Percentiles rank a stretch among this genome's conserved stretches.
Conservation (phyloP, 1,140 invertebrate genomes). For the Bathynomus jamesi region DNA sequence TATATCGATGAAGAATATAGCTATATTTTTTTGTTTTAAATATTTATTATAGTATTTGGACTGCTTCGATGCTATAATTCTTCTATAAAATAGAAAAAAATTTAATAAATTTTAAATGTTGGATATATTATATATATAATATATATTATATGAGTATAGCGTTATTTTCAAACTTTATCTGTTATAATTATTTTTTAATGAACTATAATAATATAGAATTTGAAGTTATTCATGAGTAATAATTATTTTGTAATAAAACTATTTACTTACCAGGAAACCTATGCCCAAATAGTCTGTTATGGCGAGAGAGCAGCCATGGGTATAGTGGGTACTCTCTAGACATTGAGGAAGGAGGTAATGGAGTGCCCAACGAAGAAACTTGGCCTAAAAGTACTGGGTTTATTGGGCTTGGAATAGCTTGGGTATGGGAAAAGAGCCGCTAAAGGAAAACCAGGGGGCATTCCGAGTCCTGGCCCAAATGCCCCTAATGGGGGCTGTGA, state of each 20-base stretch:
- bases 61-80: too few relatives aligned
- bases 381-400: background rate
- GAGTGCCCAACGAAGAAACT: constrained; percentile 14
- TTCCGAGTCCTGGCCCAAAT: background rate
- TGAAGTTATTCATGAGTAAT: too few relatives aligned
- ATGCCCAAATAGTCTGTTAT: constrained; percentile 68
- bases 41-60: too few relatives aligned
- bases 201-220: too few relatives aligned
- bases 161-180: too few relatives aligned
- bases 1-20: too few relatives aligned
- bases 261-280: constrained; percentile 28
- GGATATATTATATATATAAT: too few relatives aligned
- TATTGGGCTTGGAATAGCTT: background rate
- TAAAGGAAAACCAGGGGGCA: background rate
- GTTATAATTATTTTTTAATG: too few relatives aligned
- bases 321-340: constrained; percentile 56
- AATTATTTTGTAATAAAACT: background rate
- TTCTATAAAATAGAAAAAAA: too few relatives aligned
- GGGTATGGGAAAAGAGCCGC: background rate
- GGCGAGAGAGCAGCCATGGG: constrained; percentile 80
- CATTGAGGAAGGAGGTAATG: constrained; percentile 22
- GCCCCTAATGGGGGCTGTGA: background rate
- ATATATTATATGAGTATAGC: too few relatives aligned
- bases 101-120: too few relatives aligned
- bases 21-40: too few relatives aligned